Conservation (phyloP, 2,113 vertebrate genomes). For the Colistium nudipinnis region DNA sequence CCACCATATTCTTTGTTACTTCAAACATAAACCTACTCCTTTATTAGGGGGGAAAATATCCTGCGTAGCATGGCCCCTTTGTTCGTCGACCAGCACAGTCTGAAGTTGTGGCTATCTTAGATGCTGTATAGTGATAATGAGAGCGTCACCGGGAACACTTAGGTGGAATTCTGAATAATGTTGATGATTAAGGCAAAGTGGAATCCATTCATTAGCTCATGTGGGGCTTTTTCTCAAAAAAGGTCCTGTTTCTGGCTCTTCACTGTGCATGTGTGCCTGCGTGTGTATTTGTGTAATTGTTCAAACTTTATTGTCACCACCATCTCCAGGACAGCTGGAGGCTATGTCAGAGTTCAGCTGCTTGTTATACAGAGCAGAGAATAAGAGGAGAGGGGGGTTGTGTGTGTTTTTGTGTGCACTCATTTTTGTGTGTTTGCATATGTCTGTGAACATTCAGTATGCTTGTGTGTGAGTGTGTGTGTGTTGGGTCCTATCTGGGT, state of each 20-base stretch:
- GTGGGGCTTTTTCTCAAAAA: constrained; percentile 54
- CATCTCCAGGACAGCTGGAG: constrained; percentile 74
- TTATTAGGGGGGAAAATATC: constrained; percentile 6
- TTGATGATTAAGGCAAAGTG: constrained; percentile 38
- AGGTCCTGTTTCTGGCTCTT: constrained; percentile 52
- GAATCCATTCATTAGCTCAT: constrained; percentile 60
- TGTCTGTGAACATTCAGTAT: constrained; percentile 12
- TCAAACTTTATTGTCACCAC: constrained; percentile 68
- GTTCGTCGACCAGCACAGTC: not conserved
- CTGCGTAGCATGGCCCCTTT: constrained; percentile 19
- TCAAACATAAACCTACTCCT: constrained; percentile 41
- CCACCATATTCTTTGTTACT: constrained; percentile 6
- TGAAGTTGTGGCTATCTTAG: constrained; percentile 7
- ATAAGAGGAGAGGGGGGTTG: not conserved
- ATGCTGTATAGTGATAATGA: constrained; percentile 42
- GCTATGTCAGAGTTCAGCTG: constrained; percentile 76
- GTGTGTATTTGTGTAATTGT: constrained; percentile 50
- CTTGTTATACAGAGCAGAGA: constrained; percentile 64
- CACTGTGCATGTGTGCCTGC: constrained; percentile 7
- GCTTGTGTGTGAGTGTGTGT: constrained; percentile 15
- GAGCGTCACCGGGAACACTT: constrained; percentile 41
- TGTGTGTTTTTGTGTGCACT: constrained; percentile 20
- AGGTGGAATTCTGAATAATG: constrained; percentile 41
- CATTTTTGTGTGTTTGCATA: constrained; percentile 51
- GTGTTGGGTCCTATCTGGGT: constrained; percentile 41